Evolutionary conservation across 2,888 invertebrate species (phyloP).

Genomic region (Tetrapedia diversipes): DNA sequence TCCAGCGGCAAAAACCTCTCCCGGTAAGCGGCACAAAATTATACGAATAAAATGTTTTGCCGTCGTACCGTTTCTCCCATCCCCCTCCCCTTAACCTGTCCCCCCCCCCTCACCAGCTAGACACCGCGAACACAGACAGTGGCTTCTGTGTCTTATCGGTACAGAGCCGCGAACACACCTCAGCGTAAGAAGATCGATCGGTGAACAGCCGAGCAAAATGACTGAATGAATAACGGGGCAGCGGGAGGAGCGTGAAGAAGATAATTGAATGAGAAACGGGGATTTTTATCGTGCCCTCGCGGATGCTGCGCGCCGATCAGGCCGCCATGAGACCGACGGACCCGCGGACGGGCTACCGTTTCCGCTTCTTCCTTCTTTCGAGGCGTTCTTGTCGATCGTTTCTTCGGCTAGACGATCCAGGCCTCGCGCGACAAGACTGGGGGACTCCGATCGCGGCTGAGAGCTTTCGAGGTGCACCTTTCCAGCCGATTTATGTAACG

Average conservation of each 20-base stretch:
- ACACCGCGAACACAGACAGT: no score
- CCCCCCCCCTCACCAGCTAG: no score
- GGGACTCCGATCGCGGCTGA: background rate
- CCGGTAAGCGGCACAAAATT: conserved; percentile 8
- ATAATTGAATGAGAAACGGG: conserved; percentile 47
- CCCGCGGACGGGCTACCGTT: conserved; percentile 37
- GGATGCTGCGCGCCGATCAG: conserved; percentile 46
- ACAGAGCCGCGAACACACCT: conserved; percentile 4
- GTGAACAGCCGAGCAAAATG: conserved; percentile 53
- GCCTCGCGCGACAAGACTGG: no score
- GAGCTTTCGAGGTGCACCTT: conserved; percentile 18
- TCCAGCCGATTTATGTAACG: conserved; percentile 38
- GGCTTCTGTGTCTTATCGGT: conserved; percentile 1
- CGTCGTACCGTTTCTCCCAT: background rate
- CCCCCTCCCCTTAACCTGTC: no score
- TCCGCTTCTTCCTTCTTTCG: background rate
- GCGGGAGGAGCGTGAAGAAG: conserved; percentile 56
- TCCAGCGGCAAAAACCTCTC: background rate
- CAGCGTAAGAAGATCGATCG: conserved; percentile 57
- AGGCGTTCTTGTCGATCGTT: no score
- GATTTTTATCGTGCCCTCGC: conserved; percentile 24
- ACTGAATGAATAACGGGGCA: conserved; percentile 61
- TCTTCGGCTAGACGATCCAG: no score
- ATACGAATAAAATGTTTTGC: conserved; percentile 5
- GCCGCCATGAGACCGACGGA: conserved; percentile 48